Base-by-base conservation (phyloP, 2,797 vertebrate genomes). In the Crocidura indochinensis region DNA sequence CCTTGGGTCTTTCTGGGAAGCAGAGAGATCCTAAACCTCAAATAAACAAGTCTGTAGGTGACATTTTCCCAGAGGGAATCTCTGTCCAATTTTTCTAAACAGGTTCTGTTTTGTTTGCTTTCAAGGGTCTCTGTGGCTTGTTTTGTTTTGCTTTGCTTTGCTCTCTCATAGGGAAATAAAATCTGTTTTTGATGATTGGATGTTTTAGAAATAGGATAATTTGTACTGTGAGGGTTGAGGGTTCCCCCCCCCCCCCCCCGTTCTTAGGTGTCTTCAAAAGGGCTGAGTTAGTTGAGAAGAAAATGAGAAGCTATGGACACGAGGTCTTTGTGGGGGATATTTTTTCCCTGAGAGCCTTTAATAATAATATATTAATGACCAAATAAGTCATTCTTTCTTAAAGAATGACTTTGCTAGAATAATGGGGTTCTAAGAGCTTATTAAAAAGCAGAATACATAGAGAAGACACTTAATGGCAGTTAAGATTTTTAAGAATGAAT, bases 71-170 rank as follows among this genome's bases (percentile, higher is more conserved):
- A 51, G 15, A 9, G 68, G 80, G 53, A 72, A 20, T 47, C 20
- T 87, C 26, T 14, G 26, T 64, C 44, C 26, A 49, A 10, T 87
- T 83, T 92, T 91, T 53, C 79, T 87, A 47, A 88, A 76, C 82
- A 89, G 69, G 71, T 79, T 86, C 87, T 56, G 31, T 79, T 92
- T 81, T 82, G 71, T 26, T 88, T 82, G 72, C 26, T 94, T 92
- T 91, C 73, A 76, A 91, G 68, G 56, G 22, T 38, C 27, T 84
- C 69, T 87, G 51, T 83, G 91, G 79, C 88, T 76, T 77, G 75
- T 65, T 90, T 87, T 53, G 73, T 44, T 81, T 91, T 94, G 20
- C 76, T 94, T 91, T 83, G 49, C 44, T 93, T 88, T 87, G 46
- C 29, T 87, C 8, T 78, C 90, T 91, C 84, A 91, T 67, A 64